Evolutionary conservation across 1,140 invertebrate species (phyloP), one percentile per base, ranked within the genome.

Genomic region (Anthonomus grandis): DNA sequence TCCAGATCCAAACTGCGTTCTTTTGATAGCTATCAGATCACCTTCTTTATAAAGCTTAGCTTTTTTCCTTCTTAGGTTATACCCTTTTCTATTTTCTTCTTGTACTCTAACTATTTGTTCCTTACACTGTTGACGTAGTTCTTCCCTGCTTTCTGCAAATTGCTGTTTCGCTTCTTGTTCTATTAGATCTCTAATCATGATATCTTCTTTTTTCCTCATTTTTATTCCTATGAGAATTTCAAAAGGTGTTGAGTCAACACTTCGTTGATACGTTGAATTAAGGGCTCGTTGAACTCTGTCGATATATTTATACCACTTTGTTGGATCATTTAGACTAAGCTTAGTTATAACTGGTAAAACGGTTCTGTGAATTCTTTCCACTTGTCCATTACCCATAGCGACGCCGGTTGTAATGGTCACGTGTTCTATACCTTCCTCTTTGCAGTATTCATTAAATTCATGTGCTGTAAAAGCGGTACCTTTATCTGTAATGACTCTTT

Each of bases 381-480:
- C 63, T 37, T 74, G 65, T 4, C 66, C 68, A 38, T 72, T 73
- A 4, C 59, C 56, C 51, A 64, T 38, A 0, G 69, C 61, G 4
- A 69, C 53, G 23, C 70, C 70, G 0, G 69, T 70, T 3, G 69
- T 68, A 18, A 70, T 64, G 8, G 24, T 27, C 8, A 60, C 18
- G 45, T 66, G 66, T 17, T 62, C 5, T 12, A 73, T 66, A 1
- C 47, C 51, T 58, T 68, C 57, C 3, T 68, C 48, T 19, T 23
- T 17, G 39, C 67, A 71, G 53, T 66, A 70, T 0, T 65, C 27
- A 52, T 53, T 13, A 52, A 69, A 70, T 19, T 62, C 60, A 8
- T 61, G 55, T 6, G 65, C 50, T 0, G 72, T 76, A 48, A 76
- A 76, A 0, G 74, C 73, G 4, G 73, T 63, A 3, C 65, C 68